Conservation (phyloP, 2,888 invertebrate genomes). For the Oasisia sp. region DNA sequence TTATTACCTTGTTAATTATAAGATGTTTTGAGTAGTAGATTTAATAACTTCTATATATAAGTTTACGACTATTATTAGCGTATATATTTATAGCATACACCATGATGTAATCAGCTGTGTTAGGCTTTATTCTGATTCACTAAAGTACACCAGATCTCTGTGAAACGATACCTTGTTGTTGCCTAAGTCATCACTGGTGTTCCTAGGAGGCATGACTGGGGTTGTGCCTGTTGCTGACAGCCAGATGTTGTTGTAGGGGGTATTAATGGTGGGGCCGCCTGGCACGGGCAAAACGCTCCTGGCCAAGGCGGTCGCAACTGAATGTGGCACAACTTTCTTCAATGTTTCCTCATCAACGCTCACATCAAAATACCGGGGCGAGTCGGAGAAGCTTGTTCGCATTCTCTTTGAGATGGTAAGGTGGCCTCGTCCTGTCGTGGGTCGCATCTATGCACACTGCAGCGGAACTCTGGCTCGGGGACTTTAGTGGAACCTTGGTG, state of each 20-base stretch:
- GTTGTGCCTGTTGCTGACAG: not conserved
- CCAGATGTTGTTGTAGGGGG: constrained; percentile 53
- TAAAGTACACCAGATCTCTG: not conserved
- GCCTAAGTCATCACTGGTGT: not conserved
- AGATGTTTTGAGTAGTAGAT: not conserved
- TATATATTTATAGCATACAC: not conserved
- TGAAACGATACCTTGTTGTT: not conserved
- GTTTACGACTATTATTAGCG: not conserved
- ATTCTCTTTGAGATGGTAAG: constrained; percentile 95
- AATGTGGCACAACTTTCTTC: constrained; percentile 70
- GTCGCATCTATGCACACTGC: not conserved
- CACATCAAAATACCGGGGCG: constrained; percentile 98
- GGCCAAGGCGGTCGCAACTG: constrained; percentile 70
- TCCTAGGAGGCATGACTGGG: not conserved
- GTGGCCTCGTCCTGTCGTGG: constrained; percentile 58
- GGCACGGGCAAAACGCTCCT: constrained; percentile 70
- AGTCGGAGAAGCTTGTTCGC: constrained; percentile 96
- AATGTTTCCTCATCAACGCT: constrained; percentile 95
- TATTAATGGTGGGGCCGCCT: constrained; percentile 67
- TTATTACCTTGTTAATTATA: not conserved
- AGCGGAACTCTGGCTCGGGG: not conserved
- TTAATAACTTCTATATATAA: too few relatives aligned
- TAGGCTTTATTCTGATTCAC: not conserved
- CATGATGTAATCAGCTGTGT: not conserved
- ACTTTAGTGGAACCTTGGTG: not conserved